Conservation (phyloP, 2,888 invertebrate species). For the Zaprionus obscuricornis region DNA sequence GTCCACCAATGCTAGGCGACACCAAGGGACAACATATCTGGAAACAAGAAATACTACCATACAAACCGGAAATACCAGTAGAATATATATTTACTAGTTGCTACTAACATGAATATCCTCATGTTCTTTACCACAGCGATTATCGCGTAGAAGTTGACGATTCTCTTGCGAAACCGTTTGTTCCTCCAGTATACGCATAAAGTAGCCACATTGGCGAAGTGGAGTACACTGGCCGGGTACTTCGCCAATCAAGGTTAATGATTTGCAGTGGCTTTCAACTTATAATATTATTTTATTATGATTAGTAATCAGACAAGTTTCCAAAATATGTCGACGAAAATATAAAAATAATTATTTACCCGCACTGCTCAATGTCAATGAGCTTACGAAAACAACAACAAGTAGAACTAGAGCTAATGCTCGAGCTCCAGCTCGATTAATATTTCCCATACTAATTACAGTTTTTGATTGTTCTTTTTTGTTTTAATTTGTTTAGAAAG, state of each 20-base stretch:
- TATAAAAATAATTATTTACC: constrained; percentile 42
- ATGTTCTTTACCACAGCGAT: constrained; percentile 34
- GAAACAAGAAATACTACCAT: neutral
- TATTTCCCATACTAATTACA: no score
- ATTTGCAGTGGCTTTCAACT: constrained; percentile 36
- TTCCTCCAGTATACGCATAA: constrained; percentile 46
- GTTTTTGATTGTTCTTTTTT: no score
- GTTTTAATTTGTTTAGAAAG: no score
- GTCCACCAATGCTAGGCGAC: neutral
- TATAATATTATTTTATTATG: no score
- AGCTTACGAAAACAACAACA: constrained; percentile 32
- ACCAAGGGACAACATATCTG: constrained; percentile 59
- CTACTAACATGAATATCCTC: constrained; percentile 38
- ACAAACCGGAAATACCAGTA: neutral
- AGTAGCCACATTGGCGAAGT: constrained; percentile 48
- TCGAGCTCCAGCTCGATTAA: no score
- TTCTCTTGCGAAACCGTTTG: constrained; percentile 27
- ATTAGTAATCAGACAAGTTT: constrained; percentile 53
- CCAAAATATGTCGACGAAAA: neutral
- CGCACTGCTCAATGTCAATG: constrained; percentile 46
- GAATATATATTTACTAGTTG: neutral
- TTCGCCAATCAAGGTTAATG: constrained; percentile 21
- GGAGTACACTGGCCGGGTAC: constrained; percentile 38
- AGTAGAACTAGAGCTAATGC: constrained; percentile 5
- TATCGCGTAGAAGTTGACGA: constrained; percentile 46